These are phyloP conservation scores for Andrena haemorrhoa DNA, from an alignment of 2,888 invertebrate genomes.

Conservation along the genomic window DNA sequence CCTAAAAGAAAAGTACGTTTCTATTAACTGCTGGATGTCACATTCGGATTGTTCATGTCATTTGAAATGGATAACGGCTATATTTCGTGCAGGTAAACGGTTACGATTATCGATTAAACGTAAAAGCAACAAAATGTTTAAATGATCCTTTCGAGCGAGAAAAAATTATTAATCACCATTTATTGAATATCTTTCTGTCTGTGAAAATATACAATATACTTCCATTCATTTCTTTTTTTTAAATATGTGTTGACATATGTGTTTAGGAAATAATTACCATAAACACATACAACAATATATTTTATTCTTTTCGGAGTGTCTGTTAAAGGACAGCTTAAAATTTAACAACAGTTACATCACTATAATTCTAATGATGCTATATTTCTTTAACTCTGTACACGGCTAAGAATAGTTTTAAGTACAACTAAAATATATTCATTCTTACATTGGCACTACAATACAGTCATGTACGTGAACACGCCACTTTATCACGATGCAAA, in stretches of 20 bases:
- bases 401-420: slow-evolving; percentile 44
- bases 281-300: slow-evolving; percentile 61
- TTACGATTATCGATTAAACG: slow-evolving; percentile 36
- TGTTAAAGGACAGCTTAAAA: slow-evolving; percentile 32
- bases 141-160: background rate
- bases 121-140: slow-evolving; percentile 35
- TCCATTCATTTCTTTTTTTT: slow-evolving; percentile 14
- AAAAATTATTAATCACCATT: slow-evolving; percentile 27
- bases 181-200: slow-evolving; percentile 1
- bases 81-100: slow-evolving; percentile 44
- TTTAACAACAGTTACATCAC: slow-evolving; percentile 50
- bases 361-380: slow-evolving; percentile 34
- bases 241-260: slow-evolving; percentile 28
- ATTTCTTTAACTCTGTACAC: slow-evolving; percentile 38
- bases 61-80: slow-evolving; percentile 18
- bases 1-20: slow-evolving; percentile 84
- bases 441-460: slow-evolving; percentile 48
- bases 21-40: slow-evolving; percentile 53
- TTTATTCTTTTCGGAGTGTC: slow-evolving; percentile 41
- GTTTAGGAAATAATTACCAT: slow-evolving; percentile 60
- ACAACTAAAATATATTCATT: slow-evolving; percentile 52
- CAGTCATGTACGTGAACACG: slow-evolving; percentile 57
- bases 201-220: slow-evolving; percentile 31
- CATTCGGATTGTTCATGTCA: background rate
- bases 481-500: slow-evolving; percentile 49